A percentile compares a stretch with the other conserved stretches of the same genome.
phyloP scores from a whole-genome alignment of 2,113 vertebrate genomes.

The Cephalopholis sonnerati region DNA sequence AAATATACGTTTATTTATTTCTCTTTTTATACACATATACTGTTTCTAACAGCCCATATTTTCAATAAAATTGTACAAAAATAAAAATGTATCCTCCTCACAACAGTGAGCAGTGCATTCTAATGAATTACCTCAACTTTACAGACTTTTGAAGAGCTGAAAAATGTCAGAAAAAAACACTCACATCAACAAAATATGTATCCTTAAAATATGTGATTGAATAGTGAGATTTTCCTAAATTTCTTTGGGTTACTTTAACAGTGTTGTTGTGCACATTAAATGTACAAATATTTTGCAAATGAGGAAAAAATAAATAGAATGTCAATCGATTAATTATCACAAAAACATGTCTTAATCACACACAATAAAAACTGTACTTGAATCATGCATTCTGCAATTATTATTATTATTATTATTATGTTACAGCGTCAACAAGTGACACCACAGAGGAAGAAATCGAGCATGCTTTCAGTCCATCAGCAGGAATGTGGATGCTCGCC shows the following conservation, averaged over 20 bases:
- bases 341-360: not conserved
- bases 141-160: not conserved
- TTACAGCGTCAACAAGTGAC: conserved; percentile 16
- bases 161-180: not conserved
- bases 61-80: not conserved
- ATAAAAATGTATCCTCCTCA: not conserved
- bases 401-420: too few relatives aligned
- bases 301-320: not conserved
- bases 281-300: not conserved
- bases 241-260: not conserved
- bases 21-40: not conserved
- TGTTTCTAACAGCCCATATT: too few relatives aligned
- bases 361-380: not conserved
- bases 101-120: not conserved
- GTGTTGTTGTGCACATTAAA: not conserved
- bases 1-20: not conserved
- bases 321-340: not conserved
- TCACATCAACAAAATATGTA: not conserved
- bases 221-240: not conserved
- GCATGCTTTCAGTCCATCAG: not conserved
- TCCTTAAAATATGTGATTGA: not conserved
- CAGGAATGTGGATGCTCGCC: conserved; percentile 18
- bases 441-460: not conserved
- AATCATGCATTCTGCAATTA: not conserved
- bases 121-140: not conserved